Base-by-base conservation (phyloP, 2,888 invertebrate species). In the Erebia palarica region DNA sequence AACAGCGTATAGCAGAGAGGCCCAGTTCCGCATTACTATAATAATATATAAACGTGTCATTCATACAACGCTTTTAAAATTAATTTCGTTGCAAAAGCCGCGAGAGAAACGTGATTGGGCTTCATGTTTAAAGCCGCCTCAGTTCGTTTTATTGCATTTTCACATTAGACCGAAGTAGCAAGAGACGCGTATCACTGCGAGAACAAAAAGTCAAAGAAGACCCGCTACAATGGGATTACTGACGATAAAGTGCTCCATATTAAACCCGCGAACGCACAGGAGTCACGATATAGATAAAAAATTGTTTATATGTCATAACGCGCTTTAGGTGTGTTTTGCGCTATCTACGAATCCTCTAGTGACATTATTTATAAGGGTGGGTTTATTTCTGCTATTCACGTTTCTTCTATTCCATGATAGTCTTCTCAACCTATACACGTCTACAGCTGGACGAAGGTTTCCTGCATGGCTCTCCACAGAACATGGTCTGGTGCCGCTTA, bases 271-370 rank as follows among this genome's bases (percentile, higher is more conserved):
- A 84, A 81, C 81, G 84, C 80, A 80, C 80, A 82, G 81, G 86
- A 86, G 86, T 86, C 87, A 80, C 84, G 81, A 87, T 87, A 87
- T 84, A 86, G 82, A 86, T 87, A 88, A 88, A 81, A 86, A 83
- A 88, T 88, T 84, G 82, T 79, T 82, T 82, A 81, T 84, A 86
- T 84, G 83, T 80, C 79, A 81, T 81, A 84, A 80, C 78, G 77
- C 81, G 82, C 79, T 83, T 80, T 78, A 80, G 47, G 63, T 63
- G 63, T 63, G 63, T 63, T 47, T 63, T 49, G 49, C 14, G 14
- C 49, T 21, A 58, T 14, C 57, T 73, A 75, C 72, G 36, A 36
- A 36, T 36, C 36, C 36, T 78, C 81, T 76, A 77, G 72, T 71
- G 75, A 75, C 78, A 79, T 82, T 77, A 79, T 78, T 80, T 79